Evolutionary conservation across 2,797 vertebrate genomes (phyloP), one percentile per base, ranked within the genome.

Genomic region (Phataginus tetradactyla): DNA sequence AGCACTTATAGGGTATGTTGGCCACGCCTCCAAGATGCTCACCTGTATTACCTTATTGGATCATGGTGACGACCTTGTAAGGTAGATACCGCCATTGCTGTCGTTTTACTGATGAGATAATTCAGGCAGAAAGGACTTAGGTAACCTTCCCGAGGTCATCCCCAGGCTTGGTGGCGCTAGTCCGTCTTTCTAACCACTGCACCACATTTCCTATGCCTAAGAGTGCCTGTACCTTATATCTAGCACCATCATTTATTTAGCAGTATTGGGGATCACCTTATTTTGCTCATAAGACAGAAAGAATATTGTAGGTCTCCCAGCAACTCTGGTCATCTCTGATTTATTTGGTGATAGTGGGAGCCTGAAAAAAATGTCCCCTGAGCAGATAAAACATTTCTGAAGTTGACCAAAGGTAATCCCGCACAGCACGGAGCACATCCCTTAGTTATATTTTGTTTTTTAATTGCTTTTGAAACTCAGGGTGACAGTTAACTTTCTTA

Each of bases 391-490:
- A 7, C 13, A 68, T 92, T 93, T 94, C 69, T 86, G 17, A 84
- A 86, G 32, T 69, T 83, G 49, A 37, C 68, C 53, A 27, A 53
- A 55, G 29, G 88, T 61, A 81, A 34, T 86, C n/a, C 37, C 23
- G 7, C 13, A 55, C 49, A 66, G 27, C 23, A 32, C 53, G 37
- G 68, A 86, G 66, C 34, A 5, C 14, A 27, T 49, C 69, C 29
- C 21, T 95, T 87, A 59, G 51, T 29, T 95, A 77, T n/a, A 27
- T 71, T 69, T 93, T 68, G 57, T 66, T 79, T 89, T 69, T 64
- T 29, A 42, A 29, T 92, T 86, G n/a, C 32, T 72, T 94, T 85
- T 74, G 49, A 96, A 95, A 45, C 49, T 89, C 74, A 90, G 20
- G 68, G 59, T 49, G 34, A 59, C 7, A 49, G 25, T 83, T 87